phyloP scores from a whole-genome alignment of 1,140 invertebrate species.

The Drosophila mauritiana region DNA sequence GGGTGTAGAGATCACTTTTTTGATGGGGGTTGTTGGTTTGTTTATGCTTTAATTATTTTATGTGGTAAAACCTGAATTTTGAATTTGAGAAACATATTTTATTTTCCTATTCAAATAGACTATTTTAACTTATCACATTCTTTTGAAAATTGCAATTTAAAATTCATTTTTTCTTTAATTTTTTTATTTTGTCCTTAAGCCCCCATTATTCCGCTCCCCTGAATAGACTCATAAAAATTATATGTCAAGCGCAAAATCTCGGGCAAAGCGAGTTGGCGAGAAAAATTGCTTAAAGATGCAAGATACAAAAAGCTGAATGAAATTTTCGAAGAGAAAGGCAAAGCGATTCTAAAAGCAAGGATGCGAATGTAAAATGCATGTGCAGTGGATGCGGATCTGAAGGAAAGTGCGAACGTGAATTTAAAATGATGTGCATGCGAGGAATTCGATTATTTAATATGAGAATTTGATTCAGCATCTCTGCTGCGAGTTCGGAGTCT shows the following conservation, averaged over 20 bases:
- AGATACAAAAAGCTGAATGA: slow-evolving; percentile 12
- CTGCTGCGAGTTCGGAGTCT: neutral
- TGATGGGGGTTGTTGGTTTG: neutral
- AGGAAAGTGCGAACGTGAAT: slow-evolving; percentile 39
- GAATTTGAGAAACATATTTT: too few species aligned
- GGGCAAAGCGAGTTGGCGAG: slow-evolving; percentile 21
- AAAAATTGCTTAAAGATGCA: slow-evolving; percentile 48
- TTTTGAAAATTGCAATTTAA: neutral
- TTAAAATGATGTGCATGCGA: slow-evolving; percentile 36
- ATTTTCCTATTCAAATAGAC: too few species aligned
- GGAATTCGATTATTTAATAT: slow-evolving; percentile 52
- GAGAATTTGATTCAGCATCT: slow-evolving; percentile 37
- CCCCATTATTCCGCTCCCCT: neutral
- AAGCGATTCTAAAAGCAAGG: slow-evolving; percentile 5
- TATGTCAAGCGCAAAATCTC: slow-evolving; percentile 73
- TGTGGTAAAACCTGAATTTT: too few species aligned
- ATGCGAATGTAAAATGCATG: slow-evolving; percentile 18
- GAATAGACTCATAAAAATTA: slow-evolving; percentile 56
- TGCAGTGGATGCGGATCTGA: neutral
- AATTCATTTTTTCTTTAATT: neutral
- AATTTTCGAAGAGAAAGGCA: slow-evolving; percentile 1
- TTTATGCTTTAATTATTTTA: too few species aligned
- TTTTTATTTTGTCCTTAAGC: neutral
- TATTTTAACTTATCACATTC: too few species aligned
- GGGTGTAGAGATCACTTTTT: neutral